These are phyloP conservation scores for Patiria pectinifera DNA, from an alignment of 53 echinoderm and acorn worm species.

Conservation along the genomic window DNA sequence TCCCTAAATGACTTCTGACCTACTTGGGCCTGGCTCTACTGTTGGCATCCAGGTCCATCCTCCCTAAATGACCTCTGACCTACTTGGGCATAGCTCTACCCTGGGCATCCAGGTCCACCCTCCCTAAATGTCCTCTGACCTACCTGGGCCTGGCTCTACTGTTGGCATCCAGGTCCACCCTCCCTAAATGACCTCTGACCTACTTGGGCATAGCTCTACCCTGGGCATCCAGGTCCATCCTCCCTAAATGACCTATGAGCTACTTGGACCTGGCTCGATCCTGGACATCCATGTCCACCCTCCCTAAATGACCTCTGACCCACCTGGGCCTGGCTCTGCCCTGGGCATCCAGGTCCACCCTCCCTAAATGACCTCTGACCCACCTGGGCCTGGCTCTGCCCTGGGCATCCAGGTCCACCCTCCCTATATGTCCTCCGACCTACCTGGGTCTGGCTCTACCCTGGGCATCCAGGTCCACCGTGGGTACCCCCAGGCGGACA, in stretches of 20 bases:
- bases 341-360: conserved; percentile 96
- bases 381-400: conserved; percentile 79
- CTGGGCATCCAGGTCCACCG: conserved; percentile 98
- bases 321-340: conserved; percentile 95
- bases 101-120: background rate
- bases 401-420: conserved; percentile 94
- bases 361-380: background rate
- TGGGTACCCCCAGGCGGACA: conserved; percentile 89
- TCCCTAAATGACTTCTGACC: background rate
- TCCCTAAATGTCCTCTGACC: background rate
- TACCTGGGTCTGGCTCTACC: conserved; percentile 93
- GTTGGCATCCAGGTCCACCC: conserved; percentile 96
- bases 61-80: background rate
- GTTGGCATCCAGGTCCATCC: conserved; percentile 92
- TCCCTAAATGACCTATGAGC: background rate
- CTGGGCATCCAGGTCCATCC: conserved; percentile 93
- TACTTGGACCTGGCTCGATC: conserved; percentile 78
- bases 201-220: conserved; percentile 94
- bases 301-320: background rate
- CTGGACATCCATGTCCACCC: conserved; percentile 80
- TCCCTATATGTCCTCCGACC: background rate
- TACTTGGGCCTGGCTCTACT: conserved; percentile 92
- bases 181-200: background rate
- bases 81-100: conserved; percentile 64
- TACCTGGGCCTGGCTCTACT: conserved; percentile 92